Evolutionary conservation across 1,140 invertebrate genomes (phyloP), one percentile per base, ranked within the genome.

Genomic region (Melitaea cinxia): DNA sequence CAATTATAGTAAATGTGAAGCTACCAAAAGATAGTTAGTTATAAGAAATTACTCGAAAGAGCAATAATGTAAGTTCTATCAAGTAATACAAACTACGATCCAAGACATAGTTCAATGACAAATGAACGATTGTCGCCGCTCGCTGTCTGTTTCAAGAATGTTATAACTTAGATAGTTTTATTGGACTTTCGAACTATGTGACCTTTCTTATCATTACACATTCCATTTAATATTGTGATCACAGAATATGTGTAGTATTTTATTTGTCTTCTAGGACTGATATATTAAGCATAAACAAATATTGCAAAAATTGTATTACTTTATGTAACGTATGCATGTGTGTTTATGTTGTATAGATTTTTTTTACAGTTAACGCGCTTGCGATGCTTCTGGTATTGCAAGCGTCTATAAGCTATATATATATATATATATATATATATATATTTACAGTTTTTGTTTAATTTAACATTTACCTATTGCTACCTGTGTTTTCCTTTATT

Each of bases 181-280:
- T 39, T 56, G 37, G 54, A 42, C 54, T 56, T 56, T 26, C 54
- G 21, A 56, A 56, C 37, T 56, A 56, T 56, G 54, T 28, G 39
- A 56, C 54, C 54, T 56, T 56, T 56, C 37, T 39, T 42, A 56
- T 47, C 42, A 23, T 21, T 47, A 21, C 19, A 39, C 33, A 12
- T 26, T 17, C 23, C 54, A 42, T 42, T 42, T 56, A n/a, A 24
- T 47, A 47, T 19, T 42, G 17, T 42, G 15, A 42, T 42, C 15
- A 42, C 15, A 19, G 14, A 19, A 42, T 17, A 42, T 7, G 3
- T 7, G 26, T 7, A 28, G 12, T 33, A 10, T 33, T 33, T 33
- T 33, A 10, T 33, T 33, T 33, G 7, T 33, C 30, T 33, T 33
- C 1, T 33, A 10, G 12, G 7, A 33, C 12, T 33, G 12, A 33